Base-by-base conservation (phyloP, 1,140 invertebrate species). In the Phymorhynchus buccinoides region DNA sequence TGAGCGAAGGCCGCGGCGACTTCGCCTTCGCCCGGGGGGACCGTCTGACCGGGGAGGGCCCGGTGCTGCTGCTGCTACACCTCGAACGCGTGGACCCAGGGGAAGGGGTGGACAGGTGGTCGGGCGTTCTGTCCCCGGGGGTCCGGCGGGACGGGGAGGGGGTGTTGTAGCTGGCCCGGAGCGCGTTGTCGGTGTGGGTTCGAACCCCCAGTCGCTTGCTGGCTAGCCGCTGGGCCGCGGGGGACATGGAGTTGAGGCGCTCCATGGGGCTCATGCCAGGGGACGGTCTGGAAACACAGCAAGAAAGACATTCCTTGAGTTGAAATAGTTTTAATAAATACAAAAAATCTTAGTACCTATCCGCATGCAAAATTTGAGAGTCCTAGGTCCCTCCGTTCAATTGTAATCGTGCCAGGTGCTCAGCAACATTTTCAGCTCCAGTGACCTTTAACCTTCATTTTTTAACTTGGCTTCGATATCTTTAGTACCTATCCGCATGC, bases 161-260 rank as follows among this genome's bases (percentile, higher is more conserved):
- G 7, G 94, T 95, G 88, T 95, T 95, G 88, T 95, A 95, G 56
- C 95, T 95, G 4, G 93, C 94, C 86, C 91, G 89, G 6, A 95
- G 89, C 7, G 94, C 93, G 82, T 92, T 91, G 86, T 95, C 95
- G n/a, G 94, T 91, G 14, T 92, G 85, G 27, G 93, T 88, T n/a
- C 93, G 88, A 87, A 89, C 92, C 77, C 87, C 93, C 88, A 86
- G 94, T 86, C 73, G 95, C 0, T 95, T 95, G 37, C 94, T 96
- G 14, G 97, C 96, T 22, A 99, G 94, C 89, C 95, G 95, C 89
- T 96, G 95, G 0, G 98, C 98, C 16, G 98, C 98, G 18, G 98
- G 98, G 27, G 98, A 99, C 97, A 99, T 98, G 66, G 96, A 96
- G 35, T 95, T 96, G 44, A 99, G 91, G 44, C 97, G 94, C 85